These are phyloP conservation scores for human DNA, from an alignment of 2,113 vertebrate species.

Conservation along the genomic window DNA sequence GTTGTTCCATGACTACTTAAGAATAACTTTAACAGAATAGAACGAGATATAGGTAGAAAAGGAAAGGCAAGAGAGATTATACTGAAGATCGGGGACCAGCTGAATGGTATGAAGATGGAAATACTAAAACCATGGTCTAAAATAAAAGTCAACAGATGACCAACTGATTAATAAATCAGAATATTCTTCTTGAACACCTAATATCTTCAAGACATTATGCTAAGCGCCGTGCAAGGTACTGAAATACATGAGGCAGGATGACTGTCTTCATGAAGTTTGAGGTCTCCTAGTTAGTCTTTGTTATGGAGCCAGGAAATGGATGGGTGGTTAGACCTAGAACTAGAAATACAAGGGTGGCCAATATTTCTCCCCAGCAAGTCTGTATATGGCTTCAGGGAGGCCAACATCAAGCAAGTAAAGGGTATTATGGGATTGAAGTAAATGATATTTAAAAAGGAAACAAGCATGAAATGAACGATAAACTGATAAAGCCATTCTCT, in stretches of 20 bases:
- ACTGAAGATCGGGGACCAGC: not conserved
- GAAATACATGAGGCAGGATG: not conserved
- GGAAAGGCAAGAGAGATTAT: not conserved
- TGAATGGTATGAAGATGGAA: not conserved
- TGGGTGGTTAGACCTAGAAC: not conserved
- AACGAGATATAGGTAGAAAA: not conserved
- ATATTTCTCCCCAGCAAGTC: not conserved
- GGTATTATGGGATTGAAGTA: not conserved
- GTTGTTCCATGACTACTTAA: not conserved
- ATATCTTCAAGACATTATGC: not conserved
- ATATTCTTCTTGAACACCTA: not conserved
- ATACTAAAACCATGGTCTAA: not conserved
- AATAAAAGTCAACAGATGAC: not conserved
- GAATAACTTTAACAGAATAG: not conserved
- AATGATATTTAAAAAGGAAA: not conserved
- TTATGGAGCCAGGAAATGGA: not conserved
- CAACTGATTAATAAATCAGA: not conserved
- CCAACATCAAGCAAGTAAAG: not conserved
- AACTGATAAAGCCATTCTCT: constrained; percentile 4
- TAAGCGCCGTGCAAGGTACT: not conserved
- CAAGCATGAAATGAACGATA: not conserved
- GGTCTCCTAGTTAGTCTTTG: not conserved
- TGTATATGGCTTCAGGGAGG: not conserved
- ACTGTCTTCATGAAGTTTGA: not conserved
- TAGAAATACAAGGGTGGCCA: not conserved